These are phyloP conservation scores for Chaetophractus vellerosus DNA, from an alignment of 2,797 vertebrate species.

Conservation along the genomic window DNA sequence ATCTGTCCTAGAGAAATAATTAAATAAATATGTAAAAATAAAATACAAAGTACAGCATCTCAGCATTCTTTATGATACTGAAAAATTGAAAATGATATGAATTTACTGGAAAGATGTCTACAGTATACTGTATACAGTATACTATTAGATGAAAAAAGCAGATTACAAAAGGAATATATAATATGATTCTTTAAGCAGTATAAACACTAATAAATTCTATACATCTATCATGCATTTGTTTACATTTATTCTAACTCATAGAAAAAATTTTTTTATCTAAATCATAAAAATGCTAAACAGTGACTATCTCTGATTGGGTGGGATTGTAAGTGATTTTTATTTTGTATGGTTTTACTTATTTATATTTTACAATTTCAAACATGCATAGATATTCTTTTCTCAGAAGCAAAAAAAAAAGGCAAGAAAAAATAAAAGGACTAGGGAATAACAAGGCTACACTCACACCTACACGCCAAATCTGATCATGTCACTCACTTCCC, in stretches of 20 bases:
- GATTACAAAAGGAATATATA: not conserved
- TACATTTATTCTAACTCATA: not conserved
- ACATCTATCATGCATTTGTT: not conserved
- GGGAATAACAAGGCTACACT: not conserved
- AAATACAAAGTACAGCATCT: not conserved
- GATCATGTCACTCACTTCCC: not conserved
- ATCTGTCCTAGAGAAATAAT: not conserved
- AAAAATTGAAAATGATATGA: constrained; percentile 10
- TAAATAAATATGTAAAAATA: not conserved
- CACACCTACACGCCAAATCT: not conserved
- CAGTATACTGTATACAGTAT: not conserved
- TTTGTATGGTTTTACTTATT: not conserved
- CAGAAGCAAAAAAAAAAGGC: not conserved
- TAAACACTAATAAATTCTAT: not conserved
- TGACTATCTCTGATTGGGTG: not conserved
- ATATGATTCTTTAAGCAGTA: not conserved
- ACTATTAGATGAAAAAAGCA: not conserved
- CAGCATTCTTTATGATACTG: not conserved
- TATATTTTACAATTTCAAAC: constrained; percentile 37
- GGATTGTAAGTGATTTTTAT: constrained; percentile 27
- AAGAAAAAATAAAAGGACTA: constrained; percentile 35
- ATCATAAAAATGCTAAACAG: not conserved
- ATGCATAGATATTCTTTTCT: not conserved
- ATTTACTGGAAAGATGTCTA: not conserved
- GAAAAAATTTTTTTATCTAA: not conserved